Conservation (phyloP, 2,888 invertebrate species). For the Nemotelus pantherinus region DNA sequence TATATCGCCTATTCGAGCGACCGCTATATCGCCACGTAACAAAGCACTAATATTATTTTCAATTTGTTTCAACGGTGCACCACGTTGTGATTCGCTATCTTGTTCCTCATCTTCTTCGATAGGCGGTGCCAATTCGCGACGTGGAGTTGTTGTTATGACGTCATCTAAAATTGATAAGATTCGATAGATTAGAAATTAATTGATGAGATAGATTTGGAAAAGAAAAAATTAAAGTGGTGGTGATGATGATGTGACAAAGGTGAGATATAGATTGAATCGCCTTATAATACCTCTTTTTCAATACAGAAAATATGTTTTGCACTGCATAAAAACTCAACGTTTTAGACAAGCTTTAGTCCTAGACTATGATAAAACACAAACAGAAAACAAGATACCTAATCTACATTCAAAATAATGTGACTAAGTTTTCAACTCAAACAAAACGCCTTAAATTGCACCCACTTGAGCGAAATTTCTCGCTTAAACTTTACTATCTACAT, state of each 20-base stretch:
- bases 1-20: slow-evolving; percentile 58
- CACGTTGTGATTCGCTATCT: slow-evolving; percentile 71
- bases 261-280: no score
- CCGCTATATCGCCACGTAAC: slow-evolving; percentile 66
- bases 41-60: slow-evolving; percentile 79
- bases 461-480: no score
- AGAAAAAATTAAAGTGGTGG: background rate
- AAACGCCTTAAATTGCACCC: no score
- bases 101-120: slow-evolving; percentile 75
- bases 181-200: background rate
- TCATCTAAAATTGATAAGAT: slow-evolving; percentile 36
- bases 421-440: no score
- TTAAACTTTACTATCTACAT: background rate
- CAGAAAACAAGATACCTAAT: no score
- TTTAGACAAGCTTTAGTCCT: no score
- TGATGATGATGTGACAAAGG: no score
- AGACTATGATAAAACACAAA: no score
- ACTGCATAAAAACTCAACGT: no score
- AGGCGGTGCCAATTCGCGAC: slow-evolving; percentile 74
- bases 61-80: slow-evolving; percentile 74
- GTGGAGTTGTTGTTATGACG: slow-evolving; percentile 65
- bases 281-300: no score
- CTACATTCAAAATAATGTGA: no score
- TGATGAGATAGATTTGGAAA: background rate
- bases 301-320: no score